Percentiles rank a stretch among this genome's conserved stretches.
phyloP scores from a whole-genome alignment of 2,888 invertebrate species.

The Pegoplata infirma region DNA sequence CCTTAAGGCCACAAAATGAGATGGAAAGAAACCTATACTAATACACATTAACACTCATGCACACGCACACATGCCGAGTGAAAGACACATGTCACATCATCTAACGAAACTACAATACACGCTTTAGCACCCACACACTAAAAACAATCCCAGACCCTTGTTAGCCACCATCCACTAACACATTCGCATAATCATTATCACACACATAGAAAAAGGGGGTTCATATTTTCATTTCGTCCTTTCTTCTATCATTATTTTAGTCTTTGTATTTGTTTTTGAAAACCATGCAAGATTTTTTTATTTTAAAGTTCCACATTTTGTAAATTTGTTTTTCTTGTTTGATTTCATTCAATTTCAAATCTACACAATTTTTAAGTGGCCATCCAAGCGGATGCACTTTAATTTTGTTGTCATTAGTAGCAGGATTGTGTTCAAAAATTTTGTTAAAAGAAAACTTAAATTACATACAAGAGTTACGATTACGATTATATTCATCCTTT shows the following conservation, averaged over 20 bases:
- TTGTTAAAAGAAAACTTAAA: constrained; percentile 59
- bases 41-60: background rate
- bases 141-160: constrained; percentile 46
- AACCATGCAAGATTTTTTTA: constrained; percentile 72
- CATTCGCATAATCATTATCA: constrained; percentile 53
- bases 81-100: constrained; percentile 55
- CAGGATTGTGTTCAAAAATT: constrained; percentile 61
- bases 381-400: constrained; percentile 76
- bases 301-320: constrained; percentile 46
- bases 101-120: too few relatives aligned
- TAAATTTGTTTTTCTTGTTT: constrained; percentile 1
- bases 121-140: constrained; percentile 65
- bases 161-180: constrained; percentile 21
- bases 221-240: constrained; percentile 29
- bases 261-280: constrained; percentile 74
- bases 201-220: constrained; percentile 14
- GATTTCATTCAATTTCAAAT: background rate
- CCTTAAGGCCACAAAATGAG: constrained; percentile 62
- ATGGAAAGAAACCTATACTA: constrained; percentile 35
- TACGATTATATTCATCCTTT: constrained; percentile 23
- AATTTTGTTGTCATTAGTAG: constrained; percentile 70
- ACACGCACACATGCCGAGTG: constrained; percentile 1
- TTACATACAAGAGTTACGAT: constrained; percentile 69
- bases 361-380: constrained; percentile 72
- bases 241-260: constrained; percentile 50